Conservation (phyloP, 2,888 invertebrate genomes). For the Caenorhabditis sp. region DNA sequence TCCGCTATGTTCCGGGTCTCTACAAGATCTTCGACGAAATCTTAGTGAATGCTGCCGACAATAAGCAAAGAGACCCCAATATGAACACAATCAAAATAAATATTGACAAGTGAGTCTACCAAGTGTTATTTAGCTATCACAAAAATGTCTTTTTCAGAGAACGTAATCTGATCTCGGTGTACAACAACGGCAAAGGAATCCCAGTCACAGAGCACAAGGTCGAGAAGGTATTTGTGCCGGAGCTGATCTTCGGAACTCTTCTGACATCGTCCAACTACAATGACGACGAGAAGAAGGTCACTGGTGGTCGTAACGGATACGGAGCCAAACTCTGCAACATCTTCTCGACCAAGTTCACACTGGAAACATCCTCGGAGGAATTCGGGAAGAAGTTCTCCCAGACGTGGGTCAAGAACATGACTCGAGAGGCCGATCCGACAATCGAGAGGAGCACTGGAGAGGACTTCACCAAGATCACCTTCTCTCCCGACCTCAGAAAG, state of each 20-base stretch:
- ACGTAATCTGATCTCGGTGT: constrained; percentile 92
- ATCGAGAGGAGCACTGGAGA: constrained; percentile 88
- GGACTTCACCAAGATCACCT: constrained; percentile 94
- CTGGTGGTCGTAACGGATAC: constrained; percentile 95
- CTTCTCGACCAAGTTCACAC: constrained; percentile 95
- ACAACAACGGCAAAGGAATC: constrained; percentile 98
- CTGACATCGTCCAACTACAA: constrained; percentile 99
- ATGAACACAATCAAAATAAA: constrained; percentile 86
- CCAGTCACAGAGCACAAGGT: constrained; percentile 95
- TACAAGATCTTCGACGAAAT: constrained; percentile 99
- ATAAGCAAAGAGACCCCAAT: constrained; percentile 81
- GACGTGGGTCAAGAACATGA: constrained; percentile 97
- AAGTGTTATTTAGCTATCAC: neutral
- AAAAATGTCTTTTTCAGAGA: constrained; percentile 86
- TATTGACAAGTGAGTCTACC: constrained; percentile 85
- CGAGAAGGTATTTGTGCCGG: constrained; percentile 96
- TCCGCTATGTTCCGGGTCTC: constrained; percentile 95
- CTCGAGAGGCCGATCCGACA: constrained; percentile 88
- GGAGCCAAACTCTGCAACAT: constrained; percentile 99
- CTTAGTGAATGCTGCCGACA: constrained; percentile 88
- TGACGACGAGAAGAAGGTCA: constrained; percentile 93
- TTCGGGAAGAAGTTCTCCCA: constrained; percentile 93
- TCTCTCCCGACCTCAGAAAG: constrained; percentile 94
- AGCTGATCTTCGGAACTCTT: constrained; percentile 98
- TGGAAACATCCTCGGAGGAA: constrained; percentile 94